Evolutionary conservation across 2,797 vertebrate species (phyloP), one percentile per base, ranked within the genome.

Genomic region (Myotis pilosus): DNA sequence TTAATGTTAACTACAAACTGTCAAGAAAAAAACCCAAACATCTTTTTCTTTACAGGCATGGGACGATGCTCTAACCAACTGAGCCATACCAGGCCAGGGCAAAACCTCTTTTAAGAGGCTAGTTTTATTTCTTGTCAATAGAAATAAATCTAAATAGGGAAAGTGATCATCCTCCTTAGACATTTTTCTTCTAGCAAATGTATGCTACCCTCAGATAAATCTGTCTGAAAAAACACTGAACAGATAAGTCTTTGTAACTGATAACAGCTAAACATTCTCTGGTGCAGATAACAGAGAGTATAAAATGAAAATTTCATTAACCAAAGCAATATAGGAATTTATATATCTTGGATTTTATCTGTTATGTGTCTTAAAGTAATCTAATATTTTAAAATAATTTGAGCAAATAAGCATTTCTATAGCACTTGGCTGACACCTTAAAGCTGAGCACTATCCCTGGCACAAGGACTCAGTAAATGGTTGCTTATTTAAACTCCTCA

Each of bases 321-420:
- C 44, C 22, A 88, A 53, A 91, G 60, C 28, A 71, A 71, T 30
- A 28, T 5, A 64, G 7, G 30, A 69, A 53, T 80, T 44, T 64
- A 6, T 69, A 16, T 25, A 55, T 74, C 30, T 69, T 82, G 33
- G 28, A 60, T 72, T 79, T 80, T 84, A 62, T 10, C n/a, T 44
- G 22, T 41, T 91, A 30, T 12, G 23, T 64, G 4, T 71, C 41
- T 66, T 87, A 78, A 90, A 92, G 15, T 89, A 74, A 75, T 53
- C 19, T 76, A 72, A 69, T 69, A 53, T 91, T 87, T 89, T 28
- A 76, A 95, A 91, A 85, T 71, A 91, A 88, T 49, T 75, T 44
- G 28, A 71, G 36, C 60, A 88, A 91, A 93, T 76, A 83, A 82
- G 38, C 22, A 19, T 83, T 71, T 36, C 44, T 64, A 44, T 3